A percentile compares a stretch with the other conserved stretches of the same genome.
Conservation (phyloP, 2,113 vertebrate genomes). For the Rhea americana region DNA sequence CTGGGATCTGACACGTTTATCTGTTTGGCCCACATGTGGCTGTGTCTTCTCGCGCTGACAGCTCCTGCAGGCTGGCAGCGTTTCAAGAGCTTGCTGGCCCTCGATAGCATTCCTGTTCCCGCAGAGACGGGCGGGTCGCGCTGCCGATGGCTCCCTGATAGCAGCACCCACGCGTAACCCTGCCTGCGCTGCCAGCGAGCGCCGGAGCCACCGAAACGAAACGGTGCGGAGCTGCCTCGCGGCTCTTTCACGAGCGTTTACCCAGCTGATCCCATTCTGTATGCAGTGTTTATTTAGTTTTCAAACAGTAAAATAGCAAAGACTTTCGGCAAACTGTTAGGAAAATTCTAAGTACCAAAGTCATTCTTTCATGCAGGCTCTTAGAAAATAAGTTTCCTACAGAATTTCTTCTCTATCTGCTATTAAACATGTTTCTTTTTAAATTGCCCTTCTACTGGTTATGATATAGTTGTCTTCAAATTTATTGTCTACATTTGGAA, state of each 20-base stretch:
- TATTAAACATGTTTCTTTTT: background rate
- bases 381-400: background rate
- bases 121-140: slow-evolving; percentile 11
- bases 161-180: slow-evolving; percentile 10
- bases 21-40: slow-evolving; percentile 66
- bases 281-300: background rate
- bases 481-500: background rate
- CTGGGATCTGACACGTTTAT: slow-evolving; percentile 59
- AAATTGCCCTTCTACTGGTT: background rate
- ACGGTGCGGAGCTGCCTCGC: background rate
- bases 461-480: background rate
- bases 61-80: slow-evolving; percentile 64
- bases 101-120: slow-evolving; percentile 57
- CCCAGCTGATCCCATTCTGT: background rate
- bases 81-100: slow-evolving; percentile 64
- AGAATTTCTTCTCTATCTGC: background rate
- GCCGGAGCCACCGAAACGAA: background rate
- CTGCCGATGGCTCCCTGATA: slow-evolving; percentile 27
- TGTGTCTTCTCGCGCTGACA: slow-evolving; percentile 50
- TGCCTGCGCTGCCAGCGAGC: background rate
- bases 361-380: background rate
- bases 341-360: background rate
- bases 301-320: background rate
- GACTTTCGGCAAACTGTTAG: background rate
- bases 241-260: background rate